Evolutionary conservation across 2,113 vertebrate species (phyloP).

Genomic region (Ochotona curzoniae): DNA sequence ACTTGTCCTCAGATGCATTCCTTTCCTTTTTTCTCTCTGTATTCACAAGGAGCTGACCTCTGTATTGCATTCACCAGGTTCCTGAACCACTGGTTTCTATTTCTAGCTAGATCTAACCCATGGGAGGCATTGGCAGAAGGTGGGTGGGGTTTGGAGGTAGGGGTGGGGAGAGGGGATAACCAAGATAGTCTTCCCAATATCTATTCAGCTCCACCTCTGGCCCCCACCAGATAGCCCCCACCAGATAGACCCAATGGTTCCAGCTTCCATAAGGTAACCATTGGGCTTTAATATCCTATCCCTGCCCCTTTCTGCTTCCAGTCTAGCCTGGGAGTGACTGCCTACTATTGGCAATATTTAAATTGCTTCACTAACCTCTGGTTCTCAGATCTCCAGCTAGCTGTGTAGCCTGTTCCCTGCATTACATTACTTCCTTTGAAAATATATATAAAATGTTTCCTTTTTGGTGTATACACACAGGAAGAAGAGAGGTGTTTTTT

Average conservation of each 20-base stretch:
- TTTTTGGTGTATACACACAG: neutral
- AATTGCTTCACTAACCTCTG: neutral
- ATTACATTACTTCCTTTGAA: neutral
- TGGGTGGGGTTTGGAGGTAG: neutral
- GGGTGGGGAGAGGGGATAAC: neutral
- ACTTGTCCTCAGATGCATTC: neutral
- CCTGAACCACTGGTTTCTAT: neutral
- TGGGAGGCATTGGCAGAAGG: neutral
- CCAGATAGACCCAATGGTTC: neutral
- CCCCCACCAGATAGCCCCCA: neutral
- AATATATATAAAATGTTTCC: neutral
- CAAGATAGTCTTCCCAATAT: neutral
- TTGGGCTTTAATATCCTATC: neutral
- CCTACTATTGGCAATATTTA: neutral
- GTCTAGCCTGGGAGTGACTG: neutral
- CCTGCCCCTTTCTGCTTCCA: neutral
- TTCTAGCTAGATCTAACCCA: neutral
- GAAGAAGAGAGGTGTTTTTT: constrained; percentile 12
- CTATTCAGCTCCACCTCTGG: neutral
- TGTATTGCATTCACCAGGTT: neutral
- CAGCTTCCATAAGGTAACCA: neutral
- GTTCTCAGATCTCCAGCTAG: neutral
- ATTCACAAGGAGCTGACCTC: neutral
- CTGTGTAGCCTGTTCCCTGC: neutral
- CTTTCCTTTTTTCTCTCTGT: neutral